These are phyloP conservation scores for Drosophila mimica DNA, from an alignment of 2,888 invertebrate species.

Conservation along the genomic window DNA sequence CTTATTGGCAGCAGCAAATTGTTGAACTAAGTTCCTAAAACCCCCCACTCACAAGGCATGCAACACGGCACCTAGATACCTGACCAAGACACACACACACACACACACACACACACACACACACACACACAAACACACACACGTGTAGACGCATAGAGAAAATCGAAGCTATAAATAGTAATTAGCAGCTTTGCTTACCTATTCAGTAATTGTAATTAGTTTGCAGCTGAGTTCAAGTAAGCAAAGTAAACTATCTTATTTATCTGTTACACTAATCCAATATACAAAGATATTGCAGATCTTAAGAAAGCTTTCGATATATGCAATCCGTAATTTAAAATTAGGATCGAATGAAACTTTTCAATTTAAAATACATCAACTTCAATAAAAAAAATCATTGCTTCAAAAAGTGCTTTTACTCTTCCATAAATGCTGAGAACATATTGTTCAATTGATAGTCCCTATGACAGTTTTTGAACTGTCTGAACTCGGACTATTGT, in stretches of 20 bases:
- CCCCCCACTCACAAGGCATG: constrained; percentile 56
- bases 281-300: not conserved
- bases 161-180: not conserved
- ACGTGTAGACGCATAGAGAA: not conserved
- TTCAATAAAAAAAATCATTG: not conserved
- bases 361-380: not conserved
- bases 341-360: not conserved
- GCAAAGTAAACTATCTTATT: not conserved
- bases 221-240: not conserved
- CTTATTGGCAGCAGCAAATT: constrained; percentile 56
- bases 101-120: not conserved
- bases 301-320: not conserved
- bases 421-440: not conserved
- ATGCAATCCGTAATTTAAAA: not conserved
- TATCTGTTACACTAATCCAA: not conserved
- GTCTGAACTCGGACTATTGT: not conserved
- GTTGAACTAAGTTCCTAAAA: constrained; percentile 22
- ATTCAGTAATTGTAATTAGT: constrained; percentile 1
- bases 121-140: not conserved
- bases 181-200: not conserved
- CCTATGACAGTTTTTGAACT: not conserved
- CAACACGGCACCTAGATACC: constrained; percentile 64
- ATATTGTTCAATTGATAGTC: not conserved
- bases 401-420: not conserved
- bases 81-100: constrained; percentile 32